Base-by-base conservation (phyloP, 1,140 invertebrate genomes). In the Drosophila ogumai region DNA sequence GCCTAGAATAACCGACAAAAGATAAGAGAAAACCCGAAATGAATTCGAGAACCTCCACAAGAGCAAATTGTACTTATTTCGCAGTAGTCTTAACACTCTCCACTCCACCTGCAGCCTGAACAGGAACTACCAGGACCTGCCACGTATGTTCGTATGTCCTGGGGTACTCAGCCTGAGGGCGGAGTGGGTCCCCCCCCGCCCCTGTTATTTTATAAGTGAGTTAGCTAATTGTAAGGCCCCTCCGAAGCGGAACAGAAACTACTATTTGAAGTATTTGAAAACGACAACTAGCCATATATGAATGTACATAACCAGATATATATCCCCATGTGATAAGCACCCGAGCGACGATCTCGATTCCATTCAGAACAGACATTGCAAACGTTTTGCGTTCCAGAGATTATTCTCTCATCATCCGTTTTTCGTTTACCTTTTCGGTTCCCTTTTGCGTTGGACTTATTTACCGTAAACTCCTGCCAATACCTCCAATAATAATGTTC, bases 401-500 rank as follows among this genome's bases (percentile, higher is more conserved):
- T 9, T 72, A 69, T 9, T 72, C 34, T 71, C 65, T 72, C 69
- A 72, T 72, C 69, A 72, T 72, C 67, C 54, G 69, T 72, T 72
- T 71, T 72, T 72, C n/a, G 19, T 60, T 67, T 56, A 36, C 32
- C 32, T 75, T 75, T 79, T 60, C 3, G 64, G 40, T 69, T 36
- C 19, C 49, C 7, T 67, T 74, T 60, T 67, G 50, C 32, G 65
- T 69, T 79, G 32, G 13, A 56, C 66, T 65, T 61, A 67, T 72
- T 17, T 47, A 61, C 50, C 60, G 19, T 46, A 32, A 75, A 49
- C 75, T 19, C 13, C 58, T 75, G 67, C 60, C 72, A 86, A 75
- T 68, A 67, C 85, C 58, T 59, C 55, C 68, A 90, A 90, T 90
- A 90, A 90, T 90, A 90, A 85, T 85, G 75, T 71, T 91, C 46